phyloP scores from a whole-genome alignment of 2,888 invertebrate species.

The Heliconius aoede region DNA sequence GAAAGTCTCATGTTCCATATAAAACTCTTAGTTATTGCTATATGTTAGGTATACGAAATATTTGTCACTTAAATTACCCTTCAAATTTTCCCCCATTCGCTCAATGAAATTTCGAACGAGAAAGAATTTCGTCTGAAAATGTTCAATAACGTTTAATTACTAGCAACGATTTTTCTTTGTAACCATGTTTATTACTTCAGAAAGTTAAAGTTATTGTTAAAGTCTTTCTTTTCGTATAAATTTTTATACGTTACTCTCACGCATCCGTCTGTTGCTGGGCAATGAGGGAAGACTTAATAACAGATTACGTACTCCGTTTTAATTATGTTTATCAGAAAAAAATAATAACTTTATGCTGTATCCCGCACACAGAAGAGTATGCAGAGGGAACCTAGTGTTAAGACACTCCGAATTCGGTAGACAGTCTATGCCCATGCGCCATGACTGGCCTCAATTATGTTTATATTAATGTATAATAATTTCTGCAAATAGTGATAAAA shows the following conservation, averaged over 20 bases:
- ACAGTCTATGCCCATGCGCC: no score
- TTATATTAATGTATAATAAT: no score
- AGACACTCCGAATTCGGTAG: no score
- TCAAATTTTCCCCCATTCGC: background rate
- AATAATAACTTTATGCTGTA: no score
- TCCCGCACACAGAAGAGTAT: no score
- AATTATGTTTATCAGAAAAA: no score
- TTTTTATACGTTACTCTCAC: background rate
- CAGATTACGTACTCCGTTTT: no score
- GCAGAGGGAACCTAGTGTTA: no score
- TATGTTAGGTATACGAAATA: background rate
- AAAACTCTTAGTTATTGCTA: no score
- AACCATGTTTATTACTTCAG: conserved; percentile 3
- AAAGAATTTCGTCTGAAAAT: background rate
- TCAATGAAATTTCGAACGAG: background rate
- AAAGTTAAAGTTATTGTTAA: background rate
- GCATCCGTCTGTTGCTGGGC: background rate
- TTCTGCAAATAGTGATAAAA: no score
- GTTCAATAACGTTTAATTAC: conserved; percentile 3
- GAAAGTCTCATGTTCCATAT: no score
- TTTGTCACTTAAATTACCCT: background rate
- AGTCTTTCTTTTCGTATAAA: background rate
- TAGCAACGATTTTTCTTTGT: background rate
- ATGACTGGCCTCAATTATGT: no score
- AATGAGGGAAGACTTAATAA: background rate